Evolutionary conservation across 1,140 invertebrate species (phyloP).

Genomic region (Matsumurasca onukii): DNA sequence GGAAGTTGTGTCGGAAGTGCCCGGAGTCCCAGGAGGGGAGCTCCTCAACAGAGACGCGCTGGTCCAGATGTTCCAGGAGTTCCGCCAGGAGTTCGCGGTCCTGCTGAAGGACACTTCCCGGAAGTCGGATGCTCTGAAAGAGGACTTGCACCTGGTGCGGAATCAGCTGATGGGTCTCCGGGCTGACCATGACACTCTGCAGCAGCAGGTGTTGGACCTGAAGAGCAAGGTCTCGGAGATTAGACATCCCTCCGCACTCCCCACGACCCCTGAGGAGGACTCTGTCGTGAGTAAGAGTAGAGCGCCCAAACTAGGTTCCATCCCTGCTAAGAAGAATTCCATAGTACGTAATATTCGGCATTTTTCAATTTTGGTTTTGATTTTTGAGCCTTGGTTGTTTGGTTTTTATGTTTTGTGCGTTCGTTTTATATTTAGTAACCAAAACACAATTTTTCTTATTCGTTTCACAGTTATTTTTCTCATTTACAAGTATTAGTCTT

Average conservation of each 20-base stretch:
- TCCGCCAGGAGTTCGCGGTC: neutral
- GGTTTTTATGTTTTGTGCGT: neutral
- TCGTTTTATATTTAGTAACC: neutral
- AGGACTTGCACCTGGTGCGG: neutral
- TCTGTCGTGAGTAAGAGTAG: slow-evolving; percentile 25
- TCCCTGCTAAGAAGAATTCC: slow-evolving; percentile 2
- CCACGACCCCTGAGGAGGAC: slow-evolving; percentile 10
- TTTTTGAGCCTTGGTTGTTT: neutral
- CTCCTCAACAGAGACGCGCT: slow-evolving; percentile 12
- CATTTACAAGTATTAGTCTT: too few species aligned
- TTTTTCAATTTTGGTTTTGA: neutral
- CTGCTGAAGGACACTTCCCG: neutral
- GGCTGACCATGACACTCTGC: slow-evolving; percentile 14
- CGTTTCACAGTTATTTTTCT: too few species aligned
- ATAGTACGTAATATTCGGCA: slow-evolving; percentile 8
- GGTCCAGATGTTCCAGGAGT: slow-evolving; percentile 17
- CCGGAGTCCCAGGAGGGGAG: neutral
- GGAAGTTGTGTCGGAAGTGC: slow-evolving; percentile 19
- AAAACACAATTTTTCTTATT: too few species aligned
- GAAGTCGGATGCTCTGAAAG: neutral
- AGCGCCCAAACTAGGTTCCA: too few species aligned
- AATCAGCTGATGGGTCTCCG: neutral
- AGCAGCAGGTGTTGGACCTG: neutral
- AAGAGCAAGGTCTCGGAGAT: slow-evolving; percentile 6
- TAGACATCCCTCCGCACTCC: neutral